Conservation (phyloP, 2,113 vertebrate genomes). For the Misgurnus mizolepis region DNA sequence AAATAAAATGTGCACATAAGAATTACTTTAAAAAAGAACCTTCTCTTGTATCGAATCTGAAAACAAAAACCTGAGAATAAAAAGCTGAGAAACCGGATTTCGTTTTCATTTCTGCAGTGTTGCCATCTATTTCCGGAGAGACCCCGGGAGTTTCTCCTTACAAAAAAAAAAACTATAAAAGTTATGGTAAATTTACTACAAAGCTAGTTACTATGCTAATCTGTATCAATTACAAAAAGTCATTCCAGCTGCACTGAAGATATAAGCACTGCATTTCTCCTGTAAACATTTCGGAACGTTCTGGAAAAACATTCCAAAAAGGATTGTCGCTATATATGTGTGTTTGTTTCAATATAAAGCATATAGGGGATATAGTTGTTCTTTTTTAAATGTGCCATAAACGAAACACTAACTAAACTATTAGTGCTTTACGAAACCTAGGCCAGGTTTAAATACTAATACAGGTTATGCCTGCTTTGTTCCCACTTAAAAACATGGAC, state of each 20-base stretch:
- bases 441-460: neutral
- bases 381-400: neutral
- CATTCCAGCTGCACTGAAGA: conserved; percentile 35
- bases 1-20: neutral
- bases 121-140: neutral
- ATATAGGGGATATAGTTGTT: conserved; percentile 2
- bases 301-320: neutral
- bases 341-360: neutral
- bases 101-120: neutral
- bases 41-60: neutral
- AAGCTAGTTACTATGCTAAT: conserved; percentile 5
- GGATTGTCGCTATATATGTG: conserved; percentile 29
- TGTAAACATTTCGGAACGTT: conserved; percentile 40
- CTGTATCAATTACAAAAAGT: conserved; percentile 3
- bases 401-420: neutral
- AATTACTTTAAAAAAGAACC: neutral
- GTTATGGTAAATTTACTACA: conserved; percentile 18
- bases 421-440: neutral
- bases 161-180: conserved; percentile 25
- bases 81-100: neutral
- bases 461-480: neutral
- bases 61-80: conserved; percentile 17
- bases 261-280: conserved; percentile 16
- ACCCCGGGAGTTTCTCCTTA: neutral
- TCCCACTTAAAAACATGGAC: conserved; percentile 7